Percentiles rank a stretch among this genome's conserved stretches.
Evolutionary conservation across 2,113 vertebrate genomes (phyloP).

Genomic region (Tachysurus vachellii): DNA sequence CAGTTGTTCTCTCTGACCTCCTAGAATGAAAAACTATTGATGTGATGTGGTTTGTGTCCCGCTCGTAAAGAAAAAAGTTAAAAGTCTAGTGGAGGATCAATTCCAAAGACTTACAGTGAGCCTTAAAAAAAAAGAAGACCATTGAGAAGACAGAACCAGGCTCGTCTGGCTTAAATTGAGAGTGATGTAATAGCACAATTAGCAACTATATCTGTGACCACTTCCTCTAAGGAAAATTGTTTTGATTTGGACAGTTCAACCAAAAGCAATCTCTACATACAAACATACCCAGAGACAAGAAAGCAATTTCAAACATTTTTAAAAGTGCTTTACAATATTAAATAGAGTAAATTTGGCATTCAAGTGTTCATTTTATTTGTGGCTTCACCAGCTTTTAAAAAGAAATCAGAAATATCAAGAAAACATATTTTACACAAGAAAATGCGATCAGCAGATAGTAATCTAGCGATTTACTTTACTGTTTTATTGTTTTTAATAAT

Average conservation of each 20-base stretch:
- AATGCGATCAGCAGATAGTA: neutral
- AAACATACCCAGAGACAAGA: constrained; percentile 62
- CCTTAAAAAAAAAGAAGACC: constrained; percentile 62
- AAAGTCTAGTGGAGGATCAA: constrained; percentile 57
- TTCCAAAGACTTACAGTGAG: constrained; percentile 66
- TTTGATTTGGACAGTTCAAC: constrained; percentile 65
- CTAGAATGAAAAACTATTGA: constrained; percentile 53
- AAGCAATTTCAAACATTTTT: constrained; percentile 58
- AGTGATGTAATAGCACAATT: constrained; percentile 70
- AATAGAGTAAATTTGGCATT: constrained; percentile 56
- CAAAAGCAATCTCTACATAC: constrained; percentile 60
- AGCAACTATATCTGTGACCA: constrained; percentile 67
- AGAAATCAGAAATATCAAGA: neutral
- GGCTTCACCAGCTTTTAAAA: neutral
- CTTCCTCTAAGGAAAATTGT: constrained; percentile 64
- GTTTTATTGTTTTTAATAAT: neutral
- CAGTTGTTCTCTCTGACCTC: constrained; percentile 56
- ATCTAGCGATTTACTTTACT: neutral
- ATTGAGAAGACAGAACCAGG: constrained; percentile 57
- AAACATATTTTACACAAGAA: neutral
- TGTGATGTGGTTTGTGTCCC: constrained; percentile 65
- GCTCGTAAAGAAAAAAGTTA: constrained; percentile 59
- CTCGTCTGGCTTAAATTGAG: constrained; percentile 61
- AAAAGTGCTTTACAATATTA: constrained; percentile 57
- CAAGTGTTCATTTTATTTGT: constrained; percentile 12